phyloP scores from a whole-genome alignment of 2,888 invertebrate species.

The Pilophorus perplexus region DNA sequence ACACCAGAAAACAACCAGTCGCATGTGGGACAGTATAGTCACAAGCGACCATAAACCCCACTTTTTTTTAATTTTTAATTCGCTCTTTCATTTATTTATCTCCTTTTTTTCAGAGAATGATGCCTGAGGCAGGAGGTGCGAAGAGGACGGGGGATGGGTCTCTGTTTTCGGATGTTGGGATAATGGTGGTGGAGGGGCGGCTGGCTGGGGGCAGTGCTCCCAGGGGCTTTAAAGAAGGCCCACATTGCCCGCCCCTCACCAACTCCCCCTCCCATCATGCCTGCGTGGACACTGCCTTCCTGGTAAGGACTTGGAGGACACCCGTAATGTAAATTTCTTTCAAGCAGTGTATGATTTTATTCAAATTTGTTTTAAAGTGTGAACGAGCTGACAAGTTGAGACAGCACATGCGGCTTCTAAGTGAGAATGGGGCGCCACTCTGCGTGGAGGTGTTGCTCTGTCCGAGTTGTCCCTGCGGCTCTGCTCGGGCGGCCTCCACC shows the following conservation, averaged over 20 bases:
- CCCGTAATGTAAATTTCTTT: no score
- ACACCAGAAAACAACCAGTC: no score
- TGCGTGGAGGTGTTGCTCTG: conserved; percentile 79
- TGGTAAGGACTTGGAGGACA: conserved; percentile 55
- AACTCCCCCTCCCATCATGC: conserved; percentile 52
- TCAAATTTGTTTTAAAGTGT: no score
- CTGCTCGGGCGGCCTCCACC: conserved; percentile 51
- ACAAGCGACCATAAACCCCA: no score
- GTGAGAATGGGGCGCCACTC: conserved; percentile 69
- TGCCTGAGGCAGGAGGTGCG: conserved; percentile 40
- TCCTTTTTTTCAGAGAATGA: conserved; percentile 37
- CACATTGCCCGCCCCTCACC: conserved; percentile 58
- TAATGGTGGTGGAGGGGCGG: conserved; percentile 49
- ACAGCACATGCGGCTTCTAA: conserved; percentile 62
- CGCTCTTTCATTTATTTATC: no score
- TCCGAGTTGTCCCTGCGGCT: conserved; percentile 65
- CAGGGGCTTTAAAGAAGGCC: conserved; percentile 62
- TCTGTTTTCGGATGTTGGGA: conserved; percentile 48
- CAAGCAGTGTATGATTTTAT: background rate
- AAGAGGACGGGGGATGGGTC: conserved; percentile 43
- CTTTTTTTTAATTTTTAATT: background rate
- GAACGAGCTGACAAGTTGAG: conserved; percentile 57
- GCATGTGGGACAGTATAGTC: no score
- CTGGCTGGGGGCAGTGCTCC: conserved; percentile 46
- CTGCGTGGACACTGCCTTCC: conserved; percentile 56